Conservation (phyloP, 2,797 vertebrate genomes). For the Callimico goeldii region DNA sequence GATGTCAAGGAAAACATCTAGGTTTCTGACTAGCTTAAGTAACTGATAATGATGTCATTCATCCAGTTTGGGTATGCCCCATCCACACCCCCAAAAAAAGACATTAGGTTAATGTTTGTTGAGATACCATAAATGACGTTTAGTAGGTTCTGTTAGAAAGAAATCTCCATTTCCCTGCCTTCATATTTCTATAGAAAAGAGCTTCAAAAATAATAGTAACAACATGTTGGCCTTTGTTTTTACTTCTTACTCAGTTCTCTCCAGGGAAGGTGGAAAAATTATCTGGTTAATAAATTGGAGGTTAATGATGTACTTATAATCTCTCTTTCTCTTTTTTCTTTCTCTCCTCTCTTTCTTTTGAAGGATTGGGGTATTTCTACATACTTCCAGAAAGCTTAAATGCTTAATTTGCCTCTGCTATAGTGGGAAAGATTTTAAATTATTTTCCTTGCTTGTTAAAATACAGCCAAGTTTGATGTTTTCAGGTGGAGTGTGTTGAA, state of each 20-base stretch:
- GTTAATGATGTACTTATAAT: background rate
- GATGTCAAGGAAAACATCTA: background rate
- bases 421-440: background rate
- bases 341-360: background rate
- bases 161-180: background rate
- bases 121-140: background rate
- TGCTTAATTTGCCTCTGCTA: background rate
- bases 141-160: background rate
- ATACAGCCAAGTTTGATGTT: background rate
- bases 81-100: background rate
- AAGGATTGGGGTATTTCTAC: background rate
- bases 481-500: background rate
- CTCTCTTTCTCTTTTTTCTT: background rate
- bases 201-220: background rate
- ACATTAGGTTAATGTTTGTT: background rate
- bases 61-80: background rate
- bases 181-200: background rate
- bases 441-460: background rate
- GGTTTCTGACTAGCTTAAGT: background rate
- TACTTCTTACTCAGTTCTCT: background rate
- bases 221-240: background rate
- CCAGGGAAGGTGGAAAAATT: background rate
- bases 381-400: background rate
- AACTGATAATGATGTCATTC: background rate
- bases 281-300: background rate